Evolutionary conservation across 2,797 vertebrate species (phyloP).

Genomic region (Pseudocheirus occidentalis): DNA sequence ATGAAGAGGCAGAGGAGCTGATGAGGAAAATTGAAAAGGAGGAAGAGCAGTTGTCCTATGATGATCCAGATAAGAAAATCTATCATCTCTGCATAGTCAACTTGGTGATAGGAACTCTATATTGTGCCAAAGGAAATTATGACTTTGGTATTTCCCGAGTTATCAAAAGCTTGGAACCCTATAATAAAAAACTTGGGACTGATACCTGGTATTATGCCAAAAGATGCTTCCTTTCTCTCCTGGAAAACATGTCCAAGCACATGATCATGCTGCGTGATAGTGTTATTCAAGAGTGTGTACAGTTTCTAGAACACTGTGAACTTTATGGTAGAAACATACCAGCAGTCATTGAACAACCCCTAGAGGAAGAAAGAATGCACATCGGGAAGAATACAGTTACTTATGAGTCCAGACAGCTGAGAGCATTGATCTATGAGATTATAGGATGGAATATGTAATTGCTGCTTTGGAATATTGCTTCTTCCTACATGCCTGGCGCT

Average conservation of each 20-base stretch:
- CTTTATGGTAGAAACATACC: constrained; percentile 87
- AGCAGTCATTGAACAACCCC: constrained; percentile 93
- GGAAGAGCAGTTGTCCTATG: constrained; percentile 94
- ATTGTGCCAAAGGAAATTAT: constrained; percentile 97
- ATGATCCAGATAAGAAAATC: constrained; percentile 93
- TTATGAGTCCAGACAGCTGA: constrained; percentile 93
- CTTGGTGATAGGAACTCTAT: constrained; percentile 96
- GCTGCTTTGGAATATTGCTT: background rate
- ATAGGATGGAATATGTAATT: constrained; percentile 90
- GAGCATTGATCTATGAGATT: constrained; percentile 93
- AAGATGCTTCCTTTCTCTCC: constrained; percentile 94
- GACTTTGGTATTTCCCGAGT: constrained; percentile 97
- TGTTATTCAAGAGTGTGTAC: constrained; percentile 92
- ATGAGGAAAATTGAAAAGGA: constrained; percentile 97
- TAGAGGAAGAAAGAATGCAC: constrained; percentile 91
- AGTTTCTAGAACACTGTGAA: constrained; percentile 96
- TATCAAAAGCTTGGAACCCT: constrained; percentile 97
- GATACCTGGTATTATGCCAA: constrained; percentile 99
- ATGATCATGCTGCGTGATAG: constrained; percentile 92
- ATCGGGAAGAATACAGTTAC: constrained; percentile 95
- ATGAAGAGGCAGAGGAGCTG: constrained; percentile 96
- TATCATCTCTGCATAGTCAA: constrained; percentile 99
- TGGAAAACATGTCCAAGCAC: constrained; percentile 98
- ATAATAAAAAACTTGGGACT: constrained; percentile 96
- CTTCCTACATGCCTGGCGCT: background rate